phyloP scores from a whole-genome alignment of 2,113 vertebrate species.

The Leuciscus idus region DNA sequence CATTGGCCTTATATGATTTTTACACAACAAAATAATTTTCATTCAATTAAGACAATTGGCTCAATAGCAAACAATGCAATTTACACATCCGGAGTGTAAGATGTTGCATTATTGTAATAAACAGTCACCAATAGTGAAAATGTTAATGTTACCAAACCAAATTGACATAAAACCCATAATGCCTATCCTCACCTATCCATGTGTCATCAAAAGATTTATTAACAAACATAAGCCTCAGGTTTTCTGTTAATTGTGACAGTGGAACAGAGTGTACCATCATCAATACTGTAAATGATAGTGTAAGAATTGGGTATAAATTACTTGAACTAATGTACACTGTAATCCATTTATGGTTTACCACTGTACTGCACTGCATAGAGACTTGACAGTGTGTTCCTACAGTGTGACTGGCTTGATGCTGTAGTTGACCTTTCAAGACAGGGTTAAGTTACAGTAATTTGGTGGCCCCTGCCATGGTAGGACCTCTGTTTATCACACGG shows the following conservation, averaged over 20 bases:
- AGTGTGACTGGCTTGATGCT: neutral
- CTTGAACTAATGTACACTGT: neutral
- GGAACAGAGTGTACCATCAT: neutral
- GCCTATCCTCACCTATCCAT: neutral
- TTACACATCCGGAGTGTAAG: neutral
- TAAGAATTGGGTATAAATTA: neutral
- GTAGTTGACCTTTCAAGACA: constrained; percentile 17
- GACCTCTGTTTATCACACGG: neutral
- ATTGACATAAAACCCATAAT: neutral
- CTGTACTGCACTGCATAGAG: neutral
- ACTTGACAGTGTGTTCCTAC: neutral
- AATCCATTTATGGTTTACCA: neutral
- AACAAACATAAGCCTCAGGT: neutral
- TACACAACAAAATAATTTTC: too few species aligned
- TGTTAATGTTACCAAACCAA: neutral
- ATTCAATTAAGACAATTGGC: neutral
- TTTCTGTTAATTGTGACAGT: neutral
- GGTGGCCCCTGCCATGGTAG: neutral
- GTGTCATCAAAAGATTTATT: neutral
- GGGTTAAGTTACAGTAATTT: neutral
- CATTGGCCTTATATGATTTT: too few species aligned
- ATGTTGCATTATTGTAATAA: neutral
- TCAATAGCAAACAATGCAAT: neutral
- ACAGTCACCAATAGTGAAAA: neutral
- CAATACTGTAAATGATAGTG: neutral